A percentile compares a stretch with the other conserved stretches of the same genome.
Conservation (phyloP, 2,888 invertebrate species). For the Phorcus lineatus region DNA sequence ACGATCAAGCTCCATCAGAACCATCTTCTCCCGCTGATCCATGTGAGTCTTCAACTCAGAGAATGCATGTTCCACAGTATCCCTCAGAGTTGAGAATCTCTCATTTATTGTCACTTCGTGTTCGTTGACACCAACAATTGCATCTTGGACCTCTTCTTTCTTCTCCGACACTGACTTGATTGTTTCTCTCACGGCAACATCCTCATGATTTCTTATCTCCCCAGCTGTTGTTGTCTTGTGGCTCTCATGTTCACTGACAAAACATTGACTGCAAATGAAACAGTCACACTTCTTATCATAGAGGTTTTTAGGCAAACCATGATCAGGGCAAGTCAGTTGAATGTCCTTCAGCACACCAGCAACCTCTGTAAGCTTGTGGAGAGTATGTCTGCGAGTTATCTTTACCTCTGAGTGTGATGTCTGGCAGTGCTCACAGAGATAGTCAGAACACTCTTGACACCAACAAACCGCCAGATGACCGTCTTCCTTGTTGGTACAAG, state of each 20-base stretch:
- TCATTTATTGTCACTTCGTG: neutral
- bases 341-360: neutral
- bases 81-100: neutral
- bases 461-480: neutral
- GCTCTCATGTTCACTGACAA: neutral
- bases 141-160: neutral
- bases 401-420: neutral
- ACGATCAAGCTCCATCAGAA: neutral
- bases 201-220: neutral
- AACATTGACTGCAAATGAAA: neutral
- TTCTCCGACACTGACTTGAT: neutral
- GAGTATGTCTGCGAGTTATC: neutral
- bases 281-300: neutral
- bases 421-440: neutral
- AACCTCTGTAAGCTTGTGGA: neutral
- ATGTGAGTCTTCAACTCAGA: neutral
- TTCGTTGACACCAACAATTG: neutral
- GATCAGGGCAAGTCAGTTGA: neutral
- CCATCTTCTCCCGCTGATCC: neutral
- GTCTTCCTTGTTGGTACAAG: neutral
- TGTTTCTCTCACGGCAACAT: neutral
- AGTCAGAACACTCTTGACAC: neutral
- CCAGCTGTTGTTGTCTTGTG: neutral
- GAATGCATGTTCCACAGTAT: neutral
- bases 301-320: neutral